Evolutionary conservation across 2,113 vertebrate genomes (phyloP).

Genomic region (Syngnathus typhle): DNA sequence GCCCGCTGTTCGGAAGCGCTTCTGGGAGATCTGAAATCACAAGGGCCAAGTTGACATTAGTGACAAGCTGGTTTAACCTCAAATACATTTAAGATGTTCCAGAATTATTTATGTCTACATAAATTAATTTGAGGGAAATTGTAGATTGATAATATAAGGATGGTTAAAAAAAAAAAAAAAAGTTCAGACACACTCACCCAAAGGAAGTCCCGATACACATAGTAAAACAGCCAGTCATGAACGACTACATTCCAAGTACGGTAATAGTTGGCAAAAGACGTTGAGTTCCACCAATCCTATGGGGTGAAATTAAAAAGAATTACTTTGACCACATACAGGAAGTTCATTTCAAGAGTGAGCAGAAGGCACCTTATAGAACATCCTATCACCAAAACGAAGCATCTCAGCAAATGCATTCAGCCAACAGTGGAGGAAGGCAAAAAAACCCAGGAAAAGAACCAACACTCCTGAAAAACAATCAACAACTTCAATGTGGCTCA

Average conservation of each 20-base stretch:
- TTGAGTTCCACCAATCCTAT: conserved; percentile 94
- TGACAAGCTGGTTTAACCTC: not conserved
- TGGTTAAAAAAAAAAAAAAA: not conserved
- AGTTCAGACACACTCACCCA: conserved; percentile 72
- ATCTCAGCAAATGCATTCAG: conserved; percentile 86
- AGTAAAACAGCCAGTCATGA: conserved; percentile 85
- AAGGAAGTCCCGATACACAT: conserved; percentile 77
- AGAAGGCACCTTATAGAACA: conserved; percentile 78
- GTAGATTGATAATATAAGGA: not conserved
- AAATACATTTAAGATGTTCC: too few relatives aligned
- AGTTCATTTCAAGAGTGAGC: not conserved
- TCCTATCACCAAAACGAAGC: conserved; percentile 82
- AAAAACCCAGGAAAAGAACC: conserved; percentile 80
- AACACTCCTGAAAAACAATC: conserved; percentile 69
- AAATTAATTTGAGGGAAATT: not conserved
- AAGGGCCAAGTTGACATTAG: not conserved
- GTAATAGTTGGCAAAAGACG: conserved; percentile 84
- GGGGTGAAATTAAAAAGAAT: conserved; percentile 26
- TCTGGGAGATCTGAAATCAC: conserved; percentile 78
- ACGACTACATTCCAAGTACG: conserved; percentile 88
- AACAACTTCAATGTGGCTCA: not conserved
- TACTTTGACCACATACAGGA: not conserved
- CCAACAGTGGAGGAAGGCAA: conserved; percentile 85
- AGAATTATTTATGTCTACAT: not conserved
- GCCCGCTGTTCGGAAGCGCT: conserved; percentile 79